These are phyloP conservation scores for Lutjanus argentimaculatus DNA, from an alignment of 2,797 vertebrate species.

Conservation along the genomic window DNA sequence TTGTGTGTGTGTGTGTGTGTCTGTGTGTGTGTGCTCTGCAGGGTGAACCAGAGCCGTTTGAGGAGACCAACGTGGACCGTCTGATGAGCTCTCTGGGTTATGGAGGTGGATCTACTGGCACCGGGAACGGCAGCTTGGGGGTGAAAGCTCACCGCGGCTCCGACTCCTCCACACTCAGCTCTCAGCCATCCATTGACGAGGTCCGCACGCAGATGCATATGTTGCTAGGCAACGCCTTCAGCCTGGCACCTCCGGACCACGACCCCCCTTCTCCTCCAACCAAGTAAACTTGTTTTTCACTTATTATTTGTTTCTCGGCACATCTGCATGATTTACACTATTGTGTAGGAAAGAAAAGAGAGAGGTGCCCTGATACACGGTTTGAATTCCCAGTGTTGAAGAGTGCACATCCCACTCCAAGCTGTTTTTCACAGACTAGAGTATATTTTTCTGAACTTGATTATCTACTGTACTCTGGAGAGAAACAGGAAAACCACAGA, in stretches of 20 bases:
- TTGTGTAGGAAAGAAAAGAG: slow-evolving; percentile 34
- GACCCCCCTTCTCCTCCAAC: slow-evolving; percentile 87
- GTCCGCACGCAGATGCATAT: slow-evolving; percentile 98
- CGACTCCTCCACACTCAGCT: slow-evolving; percentile 97
- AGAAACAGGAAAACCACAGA: not conserved
- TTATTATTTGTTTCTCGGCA: slow-evolving; percentile 28
- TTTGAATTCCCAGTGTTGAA: slow-evolving; percentile 21
- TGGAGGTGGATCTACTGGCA: slow-evolving; percentile 78
- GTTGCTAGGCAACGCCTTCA: slow-evolving; percentile 97
- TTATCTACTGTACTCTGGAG: not conserved
- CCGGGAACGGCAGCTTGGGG: slow-evolving; percentile 84
- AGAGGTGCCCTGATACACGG: slow-evolving; percentile 29
- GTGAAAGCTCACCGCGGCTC: slow-evolving; percentile 93
- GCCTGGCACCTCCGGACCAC: slow-evolving; percentile 91
- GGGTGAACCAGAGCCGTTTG: slow-evolving; percentile 95
- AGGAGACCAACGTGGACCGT: slow-evolving; percentile 95
- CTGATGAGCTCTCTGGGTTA: slow-evolving; percentile 91
- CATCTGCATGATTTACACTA: slow-evolving; percentile 48
- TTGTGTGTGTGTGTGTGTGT: no score
- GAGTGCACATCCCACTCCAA: slow-evolving; percentile 53
- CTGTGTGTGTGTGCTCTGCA: slow-evolving; percentile 66
- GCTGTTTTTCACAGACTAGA: slow-evolving; percentile 35
- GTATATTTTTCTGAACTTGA: slow-evolving; percentile 23
- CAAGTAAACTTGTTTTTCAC: slow-evolving; percentile 65
- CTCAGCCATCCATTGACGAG: slow-evolving; percentile 98